Evolutionary conservation across 1,140 invertebrate genomes (phyloP), one percentile per base, ranked within the genome.

Genomic region (Mesaphorura yosii): DNA sequence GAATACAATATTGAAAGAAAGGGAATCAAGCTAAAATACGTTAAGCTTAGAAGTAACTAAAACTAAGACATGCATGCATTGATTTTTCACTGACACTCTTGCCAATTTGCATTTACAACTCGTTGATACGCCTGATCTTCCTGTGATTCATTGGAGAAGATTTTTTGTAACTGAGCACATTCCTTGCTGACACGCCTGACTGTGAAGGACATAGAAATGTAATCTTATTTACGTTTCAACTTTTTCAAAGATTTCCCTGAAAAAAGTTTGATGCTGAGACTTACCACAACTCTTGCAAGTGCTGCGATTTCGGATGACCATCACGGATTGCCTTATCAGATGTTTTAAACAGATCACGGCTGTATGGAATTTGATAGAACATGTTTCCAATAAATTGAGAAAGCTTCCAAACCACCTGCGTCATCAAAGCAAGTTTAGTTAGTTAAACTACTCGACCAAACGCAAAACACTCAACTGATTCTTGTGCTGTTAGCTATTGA

Each of bases 261-360:
- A n/a, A n/a, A n/a, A n/a, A n/a, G n/a, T n/a, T n/a, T n/a, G n/a
- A n/a, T n/a, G n/a, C n/a, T n/a, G n/a, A 55, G 28, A 48, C 53
- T 42, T 55, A 48, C 26, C 53, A 55, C 2, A 55, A 44, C 25
- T 29, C 46, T 37, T 37, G 39, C 17, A 27, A 41, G 39, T 55
- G 53, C n/a, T 27, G 20, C 27, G 53, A 55, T 15, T 26, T 45
- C 22, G 53, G 53, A 50, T 55, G 46, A 44, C 53, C 53, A 44
- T 15, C 28, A 1, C 53, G 46, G 22, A 55, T 19, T 17, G 53
- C 47, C 19, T 49, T 49, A 22, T 55, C 40, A 22, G 48, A 41
- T 7, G 48, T 37, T 40, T 27, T 37, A 28, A 42, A 48, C 34
- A 49, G 50, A 17, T 44, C 25, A 10, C 22, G 26, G 1, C 28